phyloP scores from a whole-genome alignment of 2,888 invertebrate genomes.

The Amiota minor region DNA sequence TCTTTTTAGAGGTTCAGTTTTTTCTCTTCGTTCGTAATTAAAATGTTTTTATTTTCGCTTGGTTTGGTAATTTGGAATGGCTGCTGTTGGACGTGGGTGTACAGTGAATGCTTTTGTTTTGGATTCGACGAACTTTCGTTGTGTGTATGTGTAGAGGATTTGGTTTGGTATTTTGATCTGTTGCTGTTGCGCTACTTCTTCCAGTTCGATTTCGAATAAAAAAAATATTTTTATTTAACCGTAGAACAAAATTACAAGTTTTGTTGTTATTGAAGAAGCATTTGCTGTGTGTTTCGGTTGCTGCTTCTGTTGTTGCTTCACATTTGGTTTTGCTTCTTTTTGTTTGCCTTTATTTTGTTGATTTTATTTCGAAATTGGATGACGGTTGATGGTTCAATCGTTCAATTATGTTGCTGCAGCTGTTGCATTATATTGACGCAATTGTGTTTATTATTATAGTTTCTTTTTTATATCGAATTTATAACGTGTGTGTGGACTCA shows the following conservation, averaged over 20 bases:
- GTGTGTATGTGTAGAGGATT: neutral
- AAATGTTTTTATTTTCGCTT: too few species aligned
- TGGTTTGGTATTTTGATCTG: neutral
- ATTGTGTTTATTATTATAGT: constrained; percentile 36
- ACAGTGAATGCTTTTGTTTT: too few species aligned
- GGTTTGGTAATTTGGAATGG: too few species aligned
- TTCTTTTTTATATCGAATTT: constrained; percentile 47
- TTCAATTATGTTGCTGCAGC: neutral
- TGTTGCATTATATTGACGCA: constrained; percentile 31
- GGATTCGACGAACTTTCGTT: neutral
- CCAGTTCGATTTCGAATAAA: neutral
- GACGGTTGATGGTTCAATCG: neutral
- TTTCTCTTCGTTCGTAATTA: too few species aligned
- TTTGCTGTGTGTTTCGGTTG: neutral
- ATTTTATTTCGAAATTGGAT: constrained; percentile 37
- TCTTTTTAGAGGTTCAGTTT: too few species aligned
- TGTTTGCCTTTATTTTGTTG: constrained; percentile 36
- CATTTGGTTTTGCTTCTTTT: constrained; percentile 25
- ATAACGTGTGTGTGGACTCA: constrained; percentile 54
- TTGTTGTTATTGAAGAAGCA: constrained; percentile 21
- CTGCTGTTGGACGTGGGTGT: too few species aligned
- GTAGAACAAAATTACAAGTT: neutral
- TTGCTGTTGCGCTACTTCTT: neutral
- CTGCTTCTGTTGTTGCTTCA: neutral
- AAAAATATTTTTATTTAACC: too few species aligned